These are phyloP conservation scores for Lobophora halterata DNA, from an alignment of 2,888 invertebrate genomes.

Conservation along the genomic window DNA sequence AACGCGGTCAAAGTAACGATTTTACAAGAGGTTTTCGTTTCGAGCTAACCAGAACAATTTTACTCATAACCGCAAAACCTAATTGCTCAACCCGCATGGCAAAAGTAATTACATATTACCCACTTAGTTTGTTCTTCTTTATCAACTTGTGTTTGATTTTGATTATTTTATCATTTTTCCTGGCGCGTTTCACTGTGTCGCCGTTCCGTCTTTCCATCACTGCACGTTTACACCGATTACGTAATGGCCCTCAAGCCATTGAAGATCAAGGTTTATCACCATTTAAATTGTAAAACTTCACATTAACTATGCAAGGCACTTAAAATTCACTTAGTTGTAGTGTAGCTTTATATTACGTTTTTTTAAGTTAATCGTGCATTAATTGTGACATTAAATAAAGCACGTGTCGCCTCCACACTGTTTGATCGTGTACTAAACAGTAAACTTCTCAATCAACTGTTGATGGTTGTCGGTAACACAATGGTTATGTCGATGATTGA, in stretches of 20 bases:
- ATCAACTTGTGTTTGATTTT: slow-evolving; percentile 71
- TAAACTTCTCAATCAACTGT: slow-evolving; percentile 48
- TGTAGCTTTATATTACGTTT: slow-evolving; percentile 22
- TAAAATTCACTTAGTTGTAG: slow-evolving; percentile 24
- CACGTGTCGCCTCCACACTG: slow-evolving; percentile 60
- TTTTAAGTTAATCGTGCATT: slow-evolving; percentile 14
- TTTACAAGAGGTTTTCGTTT: not conserved
- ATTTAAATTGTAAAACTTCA: slow-evolving; percentile 33
- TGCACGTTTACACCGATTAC: slow-evolving; percentile 33
- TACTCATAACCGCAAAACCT: slow-evolving; percentile 18
- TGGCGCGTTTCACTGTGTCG: slow-evolving; percentile 55
- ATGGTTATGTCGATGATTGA: slow-evolving; percentile 38
- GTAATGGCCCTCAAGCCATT: slow-evolving; percentile 37
- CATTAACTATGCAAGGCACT: slow-evolving; percentile 30
- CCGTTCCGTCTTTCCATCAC: slow-evolving; percentile 50
- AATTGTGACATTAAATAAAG: slow-evolving; percentile 38
- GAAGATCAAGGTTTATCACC: slow-evolving; percentile 45
- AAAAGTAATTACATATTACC: slow-evolving; percentile 42
- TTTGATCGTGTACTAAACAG: slow-evolving; percentile 57
- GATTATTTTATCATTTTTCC: slow-evolving; percentile 61
- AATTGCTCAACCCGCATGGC: slow-evolving; percentile 20
- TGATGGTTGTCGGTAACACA: slow-evolving; percentile 45
- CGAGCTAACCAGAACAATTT: slow-evolving; percentile 3
- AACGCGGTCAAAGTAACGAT: slow-evolving; percentile 1
- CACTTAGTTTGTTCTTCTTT: slow-evolving; percentile 67